phyloP scores from a whole-genome alignment of 2,797 vertebrate species.

The Sebastes hubbsi region DNA sequence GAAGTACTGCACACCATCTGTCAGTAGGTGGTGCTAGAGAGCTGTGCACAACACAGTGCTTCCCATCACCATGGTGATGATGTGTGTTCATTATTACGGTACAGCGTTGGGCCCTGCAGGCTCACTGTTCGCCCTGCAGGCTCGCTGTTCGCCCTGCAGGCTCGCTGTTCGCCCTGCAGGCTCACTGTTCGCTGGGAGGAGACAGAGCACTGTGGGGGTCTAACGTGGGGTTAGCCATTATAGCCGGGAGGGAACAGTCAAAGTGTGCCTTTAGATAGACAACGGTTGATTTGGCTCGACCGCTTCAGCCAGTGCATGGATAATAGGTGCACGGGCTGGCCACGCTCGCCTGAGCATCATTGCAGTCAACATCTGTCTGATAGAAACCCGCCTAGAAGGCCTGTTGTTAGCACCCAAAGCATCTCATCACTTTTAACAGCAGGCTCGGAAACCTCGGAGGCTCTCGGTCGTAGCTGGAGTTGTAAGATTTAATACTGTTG shows the following conservation, averaged over 20 bases:
- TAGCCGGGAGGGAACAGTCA: constrained; percentile 24
- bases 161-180: constrained; percentile 16
- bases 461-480: neutral
- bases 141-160: constrained; percentile 18
- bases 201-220: constrained; percentile 7
- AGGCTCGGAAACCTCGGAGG: constrained; percentile 1
- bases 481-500: neutral
- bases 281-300: constrained; percentile 18
- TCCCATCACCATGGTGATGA: constrained; percentile 26
- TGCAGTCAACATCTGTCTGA: constrained; percentile 54
- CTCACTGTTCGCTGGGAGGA: constrained; percentile 13
- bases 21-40: constrained; percentile 64
- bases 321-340: constrained; percentile 1
- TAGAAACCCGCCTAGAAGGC: constrained; percentile 9
- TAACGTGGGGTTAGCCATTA: neutral
- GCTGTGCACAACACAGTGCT: neutral
- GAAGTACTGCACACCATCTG: neutral
- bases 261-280: constrained; percentile 36
- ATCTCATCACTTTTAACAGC: constrained; percentile 21
- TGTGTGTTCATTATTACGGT: constrained; percentile 12
- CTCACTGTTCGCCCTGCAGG: constrained; percentile 16
- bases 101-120: neutral
- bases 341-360: constrained; percentile 33
- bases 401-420: constrained; percentile 8
- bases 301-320: neutral